Percentiles rank a stretch among this genome's conserved stretches.
phyloP scores from a whole-genome alignment of 2,113 vertebrate genomes.

The Neoarius graeffei region DNA sequence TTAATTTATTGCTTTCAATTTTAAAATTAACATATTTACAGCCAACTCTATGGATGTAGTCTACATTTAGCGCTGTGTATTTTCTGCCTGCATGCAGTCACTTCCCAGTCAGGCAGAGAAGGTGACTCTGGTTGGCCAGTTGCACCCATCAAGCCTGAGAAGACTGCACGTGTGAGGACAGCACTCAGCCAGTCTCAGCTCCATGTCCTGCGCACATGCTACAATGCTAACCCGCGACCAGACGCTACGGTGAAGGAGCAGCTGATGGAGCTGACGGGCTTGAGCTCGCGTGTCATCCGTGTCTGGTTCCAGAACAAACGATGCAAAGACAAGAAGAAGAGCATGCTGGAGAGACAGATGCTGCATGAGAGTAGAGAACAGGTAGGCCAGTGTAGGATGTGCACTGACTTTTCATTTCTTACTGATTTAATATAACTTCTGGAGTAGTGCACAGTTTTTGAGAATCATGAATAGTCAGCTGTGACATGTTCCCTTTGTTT shows the following conservation, averaged over 20 bases:
- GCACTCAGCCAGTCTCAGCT: slow-evolving; percentile 96
- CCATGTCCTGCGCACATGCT: slow-evolving; percentile 92
- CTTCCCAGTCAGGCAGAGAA: slow-evolving; percentile 60
- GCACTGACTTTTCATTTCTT: neutral
- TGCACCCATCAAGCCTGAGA: slow-evolving; percentile 86
- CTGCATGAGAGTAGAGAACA: slow-evolving; percentile 89
- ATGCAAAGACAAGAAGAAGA: slow-evolving; percentile 97
- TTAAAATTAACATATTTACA: neutral
- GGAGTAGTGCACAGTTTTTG: neutral
- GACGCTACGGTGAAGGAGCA: slow-evolving; percentile 98
- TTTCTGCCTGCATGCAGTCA: slow-evolving; percentile 53
- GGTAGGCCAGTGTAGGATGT: slow-evolving; percentile 50
- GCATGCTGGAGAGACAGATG: slow-evolving; percentile 88
- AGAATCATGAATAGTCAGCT: neutral
- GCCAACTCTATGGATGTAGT: neutral
- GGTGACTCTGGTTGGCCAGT: slow-evolving; percentile 81
- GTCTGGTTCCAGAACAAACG: slow-evolving; percentile 99
- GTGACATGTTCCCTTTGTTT: neutral
- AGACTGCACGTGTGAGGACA: slow-evolving; percentile 91
- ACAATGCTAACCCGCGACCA: slow-evolving; percentile 92
- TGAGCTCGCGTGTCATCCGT: slow-evolving; percentile 93
- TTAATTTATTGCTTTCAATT: too few species aligned
- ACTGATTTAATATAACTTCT: neutral
- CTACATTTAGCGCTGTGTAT: neutral
- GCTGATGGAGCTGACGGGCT: slow-evolving; percentile 96